Base-by-base conservation (phyloP, 1,140 invertebrate species). In the Drosophila biarmipes region DNA sequence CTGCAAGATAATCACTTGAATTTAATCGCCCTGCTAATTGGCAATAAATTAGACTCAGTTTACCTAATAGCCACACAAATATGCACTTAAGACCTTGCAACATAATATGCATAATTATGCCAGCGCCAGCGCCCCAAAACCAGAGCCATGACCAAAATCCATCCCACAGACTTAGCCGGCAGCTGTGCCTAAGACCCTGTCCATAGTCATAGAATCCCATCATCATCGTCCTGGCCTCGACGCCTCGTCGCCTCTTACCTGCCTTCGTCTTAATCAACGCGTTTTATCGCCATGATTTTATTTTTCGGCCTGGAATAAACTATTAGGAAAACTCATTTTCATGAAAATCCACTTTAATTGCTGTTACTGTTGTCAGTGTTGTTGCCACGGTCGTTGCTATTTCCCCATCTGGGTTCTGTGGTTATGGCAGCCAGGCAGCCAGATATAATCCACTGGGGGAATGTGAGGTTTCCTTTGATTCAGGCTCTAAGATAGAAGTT, bases 301-400 rank as follows among this genome's bases (percentile, higher is more conserved):
- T 86, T 86, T 72, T 48, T 31, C 57, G 59, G 62, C 62, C 82
- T 64, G 79, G 42, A 89, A 87, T 84, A 89, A 89, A 87, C 84
- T 87, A 87, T 89, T 87, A 89, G 75, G 82, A 76, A 87, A 87
- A 73, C 75, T 89, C 79, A 87, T 87, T 87, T 87, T 87, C 84
- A 84, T 84, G 84, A 84, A 73, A 87, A 87, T 89, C 72, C 82
- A 89, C 84, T 84, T 87, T 89, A 89, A 87, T 87, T 87, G 84
- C 79, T 79, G 59, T 56, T 74, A 49, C 80, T 48, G 79, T 49
- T 48, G 56, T 40, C 61, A 59, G 73, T 87, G 74, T 67, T 74
- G 51, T 37, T 64, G 54, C 55, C 38, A 57, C 17, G 40, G 68
- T 51, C 59, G 57, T 19, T 69, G 56, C 73, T 37, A 46, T 53